phyloP scores from a whole-genome alignment of 1,140 invertebrate species.

The Littorina saxatilis region DNA sequence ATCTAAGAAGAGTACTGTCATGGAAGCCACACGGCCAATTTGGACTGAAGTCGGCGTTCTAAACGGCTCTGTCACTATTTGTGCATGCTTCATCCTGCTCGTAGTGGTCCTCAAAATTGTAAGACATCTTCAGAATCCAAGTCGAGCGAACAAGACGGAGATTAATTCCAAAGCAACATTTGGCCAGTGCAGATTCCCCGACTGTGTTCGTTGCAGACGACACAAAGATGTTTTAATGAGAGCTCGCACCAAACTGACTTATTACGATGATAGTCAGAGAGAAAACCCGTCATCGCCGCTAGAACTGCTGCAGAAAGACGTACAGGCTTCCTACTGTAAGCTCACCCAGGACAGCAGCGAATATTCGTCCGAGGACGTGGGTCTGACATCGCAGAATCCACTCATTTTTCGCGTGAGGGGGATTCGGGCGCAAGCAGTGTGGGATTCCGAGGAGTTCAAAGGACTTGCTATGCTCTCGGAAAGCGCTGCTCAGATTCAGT shows the following conservation, averaged over 20 bases:
- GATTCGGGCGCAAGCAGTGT: conserved; percentile 36
- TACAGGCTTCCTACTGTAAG: conserved; percentile 14
- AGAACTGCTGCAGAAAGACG: conserved; percentile 24
- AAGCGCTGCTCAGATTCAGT: conserved; percentile 46
- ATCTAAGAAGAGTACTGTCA: background rate
- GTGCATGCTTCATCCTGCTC: conserved; percentile 26
- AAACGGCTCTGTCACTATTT: conserved; percentile 19
- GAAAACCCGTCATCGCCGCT: background rate
- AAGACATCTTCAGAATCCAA: background rate
- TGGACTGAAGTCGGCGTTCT: background rate
- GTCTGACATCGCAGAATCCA: conserved; percentile 38
- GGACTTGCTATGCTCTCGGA: conserved; percentile 41
- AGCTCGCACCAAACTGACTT: conserved; percentile 42
- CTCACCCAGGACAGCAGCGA: background rate
- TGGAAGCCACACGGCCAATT: background rate
- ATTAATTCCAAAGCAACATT: background rate
- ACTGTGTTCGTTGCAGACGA: conserved; percentile 61
- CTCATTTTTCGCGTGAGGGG: conserved; percentile 46
- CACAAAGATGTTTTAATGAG: conserved; percentile 44
- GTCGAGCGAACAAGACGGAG: background rate
- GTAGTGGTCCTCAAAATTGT: conserved; percentile 29
- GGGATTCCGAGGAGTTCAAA: conserved; percentile 41
- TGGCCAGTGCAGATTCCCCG: conserved; percentile 49
- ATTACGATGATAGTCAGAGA: background rate
- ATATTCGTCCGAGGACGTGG: background rate